Evolutionary conservation across 37 sponge, comb jelly and placozoan genomes (phyloP), one percentile per base, ranked within the genome.

Genomic region (Cladorhizidae sp.): DNA sequence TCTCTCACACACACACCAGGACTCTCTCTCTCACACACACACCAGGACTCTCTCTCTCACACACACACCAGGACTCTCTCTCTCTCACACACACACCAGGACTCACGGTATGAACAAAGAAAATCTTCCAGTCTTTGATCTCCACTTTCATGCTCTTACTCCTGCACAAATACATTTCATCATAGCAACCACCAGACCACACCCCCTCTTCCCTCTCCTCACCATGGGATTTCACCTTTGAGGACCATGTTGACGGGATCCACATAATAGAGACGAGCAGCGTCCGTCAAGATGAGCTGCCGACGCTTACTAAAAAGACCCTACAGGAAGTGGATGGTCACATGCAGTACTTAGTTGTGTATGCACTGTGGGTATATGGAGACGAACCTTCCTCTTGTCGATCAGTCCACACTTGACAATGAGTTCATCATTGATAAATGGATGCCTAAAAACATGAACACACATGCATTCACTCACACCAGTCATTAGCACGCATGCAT

Each of bases 211-310:
- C n/a, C 37, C 22, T 22, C 32, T 42, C n/a, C 87, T 82, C 57
- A 96, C 97, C 95, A 94, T 26, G 97, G 97, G 39, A 97, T 94
- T 86, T 97, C 97, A 40, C 97, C 97, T 50, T 97, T 97, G 31
- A 94, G 78, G 64, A 73, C 92, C 95, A 94, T 94, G 38, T 78
- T 89, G 7, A 94, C 90, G 12, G 97, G 97, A 67, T 97, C 97
- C 42, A 97, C 81, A 79, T 97, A 97, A 78, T 94, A 91, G 40
- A 97, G 71, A 11, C 94, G 70, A n/a, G 95, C 95, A 33, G 77
- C 90, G 59, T 97, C 97, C 17, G 97, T 97, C 3, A 94, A 67
- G n/a, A 97, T 84, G 12, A 97, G 78, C 50, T 94, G 89, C 29
- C 97, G 68, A n/a, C 96, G 56, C 76, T 90, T 93, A 32, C 90